These are phyloP conservation scores for Capricornis sumatraensis DNA, from an alignment of 2,113 vertebrate genomes.

Conservation along the genomic window DNA sequence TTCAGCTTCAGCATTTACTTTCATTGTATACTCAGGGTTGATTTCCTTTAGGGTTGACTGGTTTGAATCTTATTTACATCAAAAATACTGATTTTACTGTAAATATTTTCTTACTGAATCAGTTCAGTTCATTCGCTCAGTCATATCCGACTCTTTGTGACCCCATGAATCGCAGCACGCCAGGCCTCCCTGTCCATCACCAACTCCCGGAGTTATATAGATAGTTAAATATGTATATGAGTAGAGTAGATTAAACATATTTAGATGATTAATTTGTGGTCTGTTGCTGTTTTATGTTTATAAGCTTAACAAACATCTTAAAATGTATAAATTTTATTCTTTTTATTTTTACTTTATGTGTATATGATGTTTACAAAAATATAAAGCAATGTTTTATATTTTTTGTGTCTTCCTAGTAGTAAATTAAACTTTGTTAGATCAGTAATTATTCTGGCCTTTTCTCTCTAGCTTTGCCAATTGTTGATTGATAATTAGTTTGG, in stretches of 20 bases:
- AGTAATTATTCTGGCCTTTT: background rate
- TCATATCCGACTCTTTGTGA: too few relatives aligned
- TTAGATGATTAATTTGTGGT: constrained; percentile 8
- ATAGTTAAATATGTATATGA: background rate
- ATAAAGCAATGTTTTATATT: background rate
- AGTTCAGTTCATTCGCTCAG: too few relatives aligned
- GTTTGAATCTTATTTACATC: background rate
- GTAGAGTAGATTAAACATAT: background rate
- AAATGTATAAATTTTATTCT: background rate
- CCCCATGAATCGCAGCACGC: too few relatives aligned
- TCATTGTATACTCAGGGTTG: background rate
- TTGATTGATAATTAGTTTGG: background rate
- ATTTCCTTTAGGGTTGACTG: background rate
- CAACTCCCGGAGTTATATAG: background rate
- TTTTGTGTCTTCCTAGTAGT: background rate
- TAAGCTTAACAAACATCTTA: background rate
- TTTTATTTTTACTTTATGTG: background rate
- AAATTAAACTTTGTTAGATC: constrained; percentile 8
- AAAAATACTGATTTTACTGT: background rate
- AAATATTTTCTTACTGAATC: background rate
- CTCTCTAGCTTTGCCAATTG: background rate
- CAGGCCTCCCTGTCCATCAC: too few relatives aligned
- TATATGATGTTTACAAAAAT: background rate
- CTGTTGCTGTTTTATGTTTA: background rate
- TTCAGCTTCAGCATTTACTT: background rate